Evolutionary conservation across 2,797 vertebrate species (phyloP), one percentile per base, ranked within the genome.

Genomic region (Poeciliopsis infans): DNA sequence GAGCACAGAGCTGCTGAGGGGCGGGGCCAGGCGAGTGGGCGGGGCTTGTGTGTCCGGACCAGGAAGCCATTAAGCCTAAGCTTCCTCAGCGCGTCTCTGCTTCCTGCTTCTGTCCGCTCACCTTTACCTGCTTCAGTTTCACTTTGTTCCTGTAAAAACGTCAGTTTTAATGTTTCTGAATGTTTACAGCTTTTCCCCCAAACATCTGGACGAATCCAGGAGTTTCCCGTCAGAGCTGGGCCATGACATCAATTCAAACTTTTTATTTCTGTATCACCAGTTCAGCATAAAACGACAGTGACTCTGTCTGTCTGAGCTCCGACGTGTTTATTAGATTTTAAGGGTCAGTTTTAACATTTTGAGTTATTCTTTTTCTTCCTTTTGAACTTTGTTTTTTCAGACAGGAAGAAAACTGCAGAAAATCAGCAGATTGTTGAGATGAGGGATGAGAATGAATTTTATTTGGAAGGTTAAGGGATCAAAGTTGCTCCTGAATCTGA

Each of bases 101-200:
- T 47, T 81, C 76, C 51, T 74, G 82, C 85, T 72, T 77, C 5
- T n/a, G 12, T 45, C 39, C 2, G n/a, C 64, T 77, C 6, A 0
- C 1, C 78, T 72, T 69, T 43, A 4, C 71, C 79, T 53, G 7
- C n/a, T 70, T 77, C 2, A 0, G 2, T 79, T 74, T 41, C 1
- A 49, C 73, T 75, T 4, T 46, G 46, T 47, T 71, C 53, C 12
- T 49, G 46, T 72, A 7, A 33, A 69, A 61, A 61, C 2, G 15
- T 68, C 82, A 86, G 74, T 33, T 81, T 90, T 76, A 86, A 76
- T 73, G n/a, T 59, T 57, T 76, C 71, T 33, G 15, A 47, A 33
- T 13, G 5, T 71, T 25, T 8, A 28, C 8, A 1, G 13, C 55
- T 46, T 23, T 53, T 36, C 5, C 25, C 31, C 5, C 12, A 47